phyloP scores from a whole-genome alignment of 2,113 vertebrate genomes.

The Microcebus lehilahytsara region DNA sequence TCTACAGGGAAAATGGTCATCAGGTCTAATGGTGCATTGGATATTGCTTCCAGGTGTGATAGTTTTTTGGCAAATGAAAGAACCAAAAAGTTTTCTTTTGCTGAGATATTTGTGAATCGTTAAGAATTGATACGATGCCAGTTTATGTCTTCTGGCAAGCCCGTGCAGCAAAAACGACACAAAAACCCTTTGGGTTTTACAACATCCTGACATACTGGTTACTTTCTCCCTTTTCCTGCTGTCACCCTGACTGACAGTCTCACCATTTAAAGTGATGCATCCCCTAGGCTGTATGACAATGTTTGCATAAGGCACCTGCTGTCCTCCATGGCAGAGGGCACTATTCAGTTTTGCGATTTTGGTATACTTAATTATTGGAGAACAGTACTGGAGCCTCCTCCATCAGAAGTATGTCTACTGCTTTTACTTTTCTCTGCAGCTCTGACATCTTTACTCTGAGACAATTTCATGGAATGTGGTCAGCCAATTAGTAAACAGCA shows the following conservation, averaged over 20 bases:
- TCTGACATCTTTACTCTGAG: neutral
- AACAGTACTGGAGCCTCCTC: neutral
- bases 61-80: neutral
- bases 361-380: neutral
- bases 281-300: neutral
- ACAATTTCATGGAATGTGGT: neutral
- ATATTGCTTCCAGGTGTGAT: neutral
- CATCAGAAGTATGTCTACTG: neutral
- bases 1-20: neutral
- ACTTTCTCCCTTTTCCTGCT: neutral
- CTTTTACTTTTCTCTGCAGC: neutral
- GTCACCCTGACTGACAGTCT: no score
- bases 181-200: neutral
- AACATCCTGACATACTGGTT: neutral
- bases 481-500: neutral
- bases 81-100: neutral
- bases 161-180: neutral
- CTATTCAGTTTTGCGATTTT: neutral
- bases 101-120: neutral
- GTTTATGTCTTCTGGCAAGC: neutral
- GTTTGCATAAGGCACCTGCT: neutral
- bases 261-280: neutral
- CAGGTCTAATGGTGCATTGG: neutral
- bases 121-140: neutral
- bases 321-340: neutral